Evolutionary conservation across 2,113 vertebrate species (phyloP).

Genomic region (Burhinus oedicnemus): DNA sequence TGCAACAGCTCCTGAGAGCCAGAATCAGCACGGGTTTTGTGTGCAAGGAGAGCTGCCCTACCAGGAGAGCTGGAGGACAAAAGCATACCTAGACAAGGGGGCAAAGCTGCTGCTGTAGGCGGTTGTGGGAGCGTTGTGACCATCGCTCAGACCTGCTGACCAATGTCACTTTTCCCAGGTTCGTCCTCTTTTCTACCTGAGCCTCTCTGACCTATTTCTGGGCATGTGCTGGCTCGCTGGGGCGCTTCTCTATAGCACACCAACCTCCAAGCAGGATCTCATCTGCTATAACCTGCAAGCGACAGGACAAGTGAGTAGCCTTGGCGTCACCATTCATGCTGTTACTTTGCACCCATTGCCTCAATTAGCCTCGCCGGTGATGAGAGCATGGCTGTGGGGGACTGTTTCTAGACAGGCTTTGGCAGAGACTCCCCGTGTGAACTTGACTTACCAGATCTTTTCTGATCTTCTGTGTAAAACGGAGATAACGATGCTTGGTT

Average conservation of each 20-base stretch:
- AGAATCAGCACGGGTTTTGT: not conserved
- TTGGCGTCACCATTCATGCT: not conserved
- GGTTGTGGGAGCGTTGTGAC: not conserved
- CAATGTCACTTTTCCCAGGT: slow-evolving; percentile 65
- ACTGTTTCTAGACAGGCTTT: not conserved
- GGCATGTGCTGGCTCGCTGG: slow-evolving; percentile 85
- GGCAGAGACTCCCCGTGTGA: not conserved
- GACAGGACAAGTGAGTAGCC: slow-evolving; percentile 79
- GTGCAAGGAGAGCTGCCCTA: not conserved
- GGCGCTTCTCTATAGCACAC: slow-evolving; percentile 74
- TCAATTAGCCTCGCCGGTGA: rapidly evolving
- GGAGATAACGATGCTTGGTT: not conserved
- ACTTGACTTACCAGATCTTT: not conserved
- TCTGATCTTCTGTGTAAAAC: not conserved
- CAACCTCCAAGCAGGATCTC: slow-evolving; percentile 42
- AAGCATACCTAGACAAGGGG: not conserved
- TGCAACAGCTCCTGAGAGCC: not conserved
- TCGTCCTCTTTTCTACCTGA: slow-evolving; percentile 85
- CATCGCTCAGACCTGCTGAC: not conserved
- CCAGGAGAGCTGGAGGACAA: not conserved
- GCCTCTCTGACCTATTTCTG: slow-evolving; percentile 84
- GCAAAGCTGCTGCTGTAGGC: not conserved
- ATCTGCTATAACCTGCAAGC: slow-evolving; percentile 88
- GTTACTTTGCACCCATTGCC: not conserved
- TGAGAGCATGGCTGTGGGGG: rapidly evolving